Evolutionary conservation across 2,113 vertebrate genomes (phyloP).

Genomic region (Bujurquina vittata): DNA sequence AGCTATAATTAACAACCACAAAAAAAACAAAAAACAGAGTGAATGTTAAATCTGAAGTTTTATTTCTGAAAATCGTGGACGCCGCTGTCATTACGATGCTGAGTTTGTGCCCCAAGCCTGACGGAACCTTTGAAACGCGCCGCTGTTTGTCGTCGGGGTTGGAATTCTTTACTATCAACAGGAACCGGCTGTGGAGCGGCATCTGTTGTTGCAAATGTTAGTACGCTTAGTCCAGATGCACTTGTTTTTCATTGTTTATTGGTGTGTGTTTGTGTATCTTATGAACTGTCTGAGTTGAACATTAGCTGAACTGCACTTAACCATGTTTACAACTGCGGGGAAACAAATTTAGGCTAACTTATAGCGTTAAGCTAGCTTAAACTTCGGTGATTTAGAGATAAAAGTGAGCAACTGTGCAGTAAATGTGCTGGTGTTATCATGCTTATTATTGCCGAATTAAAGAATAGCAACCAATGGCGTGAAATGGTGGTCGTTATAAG

Average conservation of each 20-base stretch:
- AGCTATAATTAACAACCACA: no score
- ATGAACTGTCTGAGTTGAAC: not conserved
- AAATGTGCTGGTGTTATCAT: not conserved
- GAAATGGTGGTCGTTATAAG: fast-evolving
- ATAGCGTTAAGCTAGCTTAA: not conserved
- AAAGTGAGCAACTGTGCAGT: not conserved
- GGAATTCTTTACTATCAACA: not conserved
- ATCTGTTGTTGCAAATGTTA: not conserved
- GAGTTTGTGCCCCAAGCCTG: no score
- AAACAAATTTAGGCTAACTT: not conserved
- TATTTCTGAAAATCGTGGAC: no score
- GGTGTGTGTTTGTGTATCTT: not conserved
- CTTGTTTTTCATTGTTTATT: not conserved
- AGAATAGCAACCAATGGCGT: not conserved
- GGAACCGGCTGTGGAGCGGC: not conserved
- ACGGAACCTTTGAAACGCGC: constrained; percentile 45
- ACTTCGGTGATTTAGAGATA: not conserved
- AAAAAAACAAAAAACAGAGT: no score
- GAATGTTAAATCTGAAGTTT: no score
- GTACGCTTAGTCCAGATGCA: not conserved
- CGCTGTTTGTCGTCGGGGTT: constrained; percentile 41
- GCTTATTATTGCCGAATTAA: not conserved
- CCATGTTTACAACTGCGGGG: no score
- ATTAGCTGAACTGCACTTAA: not conserved
- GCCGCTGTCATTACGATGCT: no score